These are phyloP conservation scores for Argyrosomus japonicus DNA, from an alignment of 2,113 vertebrate genomes.

Conservation along the genomic window DNA sequence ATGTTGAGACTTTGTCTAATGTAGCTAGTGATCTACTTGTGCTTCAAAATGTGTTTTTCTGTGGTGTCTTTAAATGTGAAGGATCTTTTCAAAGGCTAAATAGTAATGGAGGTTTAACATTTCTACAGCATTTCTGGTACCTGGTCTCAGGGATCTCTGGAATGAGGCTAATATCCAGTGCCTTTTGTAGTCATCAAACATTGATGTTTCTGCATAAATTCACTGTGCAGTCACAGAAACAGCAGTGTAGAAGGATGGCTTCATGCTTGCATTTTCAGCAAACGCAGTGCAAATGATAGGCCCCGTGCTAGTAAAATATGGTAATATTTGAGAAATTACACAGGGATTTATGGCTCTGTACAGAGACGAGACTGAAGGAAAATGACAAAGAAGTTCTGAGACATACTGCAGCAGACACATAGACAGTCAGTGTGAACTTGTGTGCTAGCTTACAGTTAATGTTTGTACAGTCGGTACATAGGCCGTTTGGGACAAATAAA, in stretches of 20 bases:
- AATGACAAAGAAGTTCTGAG: neutral
- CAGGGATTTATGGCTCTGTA: neutral
- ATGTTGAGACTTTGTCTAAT: neutral
- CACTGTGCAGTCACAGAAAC: neutral
- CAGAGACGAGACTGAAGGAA: neutral
- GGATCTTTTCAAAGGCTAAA: no score
- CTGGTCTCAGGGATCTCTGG: neutral
- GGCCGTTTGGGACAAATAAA: neutral
- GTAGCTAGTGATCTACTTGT: neutral
- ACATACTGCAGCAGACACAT: neutral
- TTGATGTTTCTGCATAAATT: neutral
- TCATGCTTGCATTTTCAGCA: neutral
- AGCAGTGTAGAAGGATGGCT: neutral
- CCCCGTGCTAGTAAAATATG: neutral
- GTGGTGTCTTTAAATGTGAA: neutral
- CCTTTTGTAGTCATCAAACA: neutral
- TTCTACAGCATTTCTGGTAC: neutral
- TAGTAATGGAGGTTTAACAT: neutral
- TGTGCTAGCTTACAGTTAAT: neutral
- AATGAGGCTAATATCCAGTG: neutral
- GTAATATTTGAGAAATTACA: neutral
- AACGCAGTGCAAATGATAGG: neutral
- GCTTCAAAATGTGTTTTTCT: neutral
- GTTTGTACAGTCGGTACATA: neutral
- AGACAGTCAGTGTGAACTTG: neutral